Conservation (phyloP, 2,888 invertebrate genomes). For the Apamea crenata region DNA sequence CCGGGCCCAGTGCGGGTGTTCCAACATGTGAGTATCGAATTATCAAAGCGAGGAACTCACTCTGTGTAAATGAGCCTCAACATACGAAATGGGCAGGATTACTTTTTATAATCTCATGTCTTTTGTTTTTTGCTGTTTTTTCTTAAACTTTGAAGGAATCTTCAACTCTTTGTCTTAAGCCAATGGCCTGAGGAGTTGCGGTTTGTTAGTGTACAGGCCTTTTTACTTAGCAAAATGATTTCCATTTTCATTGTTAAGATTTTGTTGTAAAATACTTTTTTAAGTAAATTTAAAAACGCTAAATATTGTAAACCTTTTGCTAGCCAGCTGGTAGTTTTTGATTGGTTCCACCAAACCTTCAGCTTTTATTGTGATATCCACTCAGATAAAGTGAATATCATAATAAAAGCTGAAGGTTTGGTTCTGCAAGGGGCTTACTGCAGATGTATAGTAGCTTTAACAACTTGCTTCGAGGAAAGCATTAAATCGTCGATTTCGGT, state of each 20-base stretch:
- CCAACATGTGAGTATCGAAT: background rate
- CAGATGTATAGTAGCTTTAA: background rate
- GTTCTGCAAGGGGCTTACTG: background rate
- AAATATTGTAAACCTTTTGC: background rate
- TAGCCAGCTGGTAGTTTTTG: background rate
- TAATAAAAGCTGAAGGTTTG: too few relatives aligned
- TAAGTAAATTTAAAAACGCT: background rate
- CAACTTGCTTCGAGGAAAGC: background rate
- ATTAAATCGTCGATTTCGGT: background rate
- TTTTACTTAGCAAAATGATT: conserved; percentile 1
- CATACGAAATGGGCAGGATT: conserved; percentile 23
- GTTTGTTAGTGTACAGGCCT: background rate
- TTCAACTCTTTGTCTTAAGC: conserved; percentile 2
- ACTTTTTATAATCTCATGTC: background rate
- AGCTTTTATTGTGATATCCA: background rate
- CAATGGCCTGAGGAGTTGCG: background rate
- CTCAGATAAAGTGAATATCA: background rate
- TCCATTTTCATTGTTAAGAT: background rate
- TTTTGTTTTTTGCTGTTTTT: conserved; percentile 1
- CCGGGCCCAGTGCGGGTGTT: background rate
- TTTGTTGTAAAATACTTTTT: background rate
- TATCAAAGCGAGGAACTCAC: background rate
- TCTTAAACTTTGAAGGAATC: background rate
- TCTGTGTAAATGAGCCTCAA: background rate
- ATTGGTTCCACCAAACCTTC: background rate